Evolutionary conservation across 2,888 invertebrate species (phyloP), one percentile per base, ranked within the genome.

Genomic region (Drosophila eohydei): DNA sequence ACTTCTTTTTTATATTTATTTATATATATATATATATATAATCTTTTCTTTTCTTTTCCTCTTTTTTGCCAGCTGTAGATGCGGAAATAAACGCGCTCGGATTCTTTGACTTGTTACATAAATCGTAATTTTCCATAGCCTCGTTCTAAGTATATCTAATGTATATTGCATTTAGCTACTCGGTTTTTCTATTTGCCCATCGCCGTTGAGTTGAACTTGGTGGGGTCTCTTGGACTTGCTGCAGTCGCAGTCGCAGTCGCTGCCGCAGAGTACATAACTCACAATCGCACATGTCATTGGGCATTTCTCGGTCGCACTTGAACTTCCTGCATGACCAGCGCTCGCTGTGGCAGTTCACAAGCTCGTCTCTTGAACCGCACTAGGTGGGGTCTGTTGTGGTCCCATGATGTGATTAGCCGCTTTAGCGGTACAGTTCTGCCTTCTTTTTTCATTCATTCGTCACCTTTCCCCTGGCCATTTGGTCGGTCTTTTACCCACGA

Each of bases 71-170:
- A 55, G 69, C 73, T 70, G 70, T 56, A 80, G 84, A 85, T 87
- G 85, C 85, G 85, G 85, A 85, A 85, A 85, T 84, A 87, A 85
- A 81, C 71, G 87, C 80, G 82, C 87, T 81, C 72, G 69, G 84
- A 84, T 88, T 85, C 89, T 81, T 87, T 69, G 68, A 87, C 89
- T 88, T 89, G 85, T 87, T 85, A 89, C 84, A 85, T 84, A 87
- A 85, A 88, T 85, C 84, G 87, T 80, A 88, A 85, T 85, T 89
- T 81, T 85, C 89, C 86, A 88, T 80, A 80, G 89, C 76, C 88
- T 85, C 75, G 81, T 83, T 85, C 87, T 81, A 76, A 77, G 70
- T 82, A 79, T 79, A 77, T 81, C 84, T 86, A 88, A 88, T 88
- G 88, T 77, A 74, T 88, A 88, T 88, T 84, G 83, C 88, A 88